phyloP scores from a whole-genome alignment of 2,797 vertebrate species.

The Myotis myotis region DNA sequence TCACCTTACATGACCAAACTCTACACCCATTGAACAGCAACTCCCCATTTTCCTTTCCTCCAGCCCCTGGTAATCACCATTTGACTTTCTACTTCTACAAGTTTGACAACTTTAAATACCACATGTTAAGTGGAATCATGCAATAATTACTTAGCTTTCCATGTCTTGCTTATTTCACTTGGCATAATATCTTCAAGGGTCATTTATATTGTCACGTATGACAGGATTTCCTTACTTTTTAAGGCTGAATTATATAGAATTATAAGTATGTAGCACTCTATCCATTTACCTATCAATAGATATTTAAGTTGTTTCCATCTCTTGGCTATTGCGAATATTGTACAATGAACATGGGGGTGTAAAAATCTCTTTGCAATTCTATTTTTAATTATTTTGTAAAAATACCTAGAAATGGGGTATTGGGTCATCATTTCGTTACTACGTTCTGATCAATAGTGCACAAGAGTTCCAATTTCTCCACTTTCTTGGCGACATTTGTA shows the following conservation, averaged over 20 bases:
- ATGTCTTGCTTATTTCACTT: background rate
- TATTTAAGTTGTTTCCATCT: background rate
- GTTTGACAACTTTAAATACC: background rate
- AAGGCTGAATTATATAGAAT: background rate
- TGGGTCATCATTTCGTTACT: background rate
- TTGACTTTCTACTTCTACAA: background rate
- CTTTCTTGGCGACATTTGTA: background rate
- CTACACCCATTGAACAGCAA: background rate
- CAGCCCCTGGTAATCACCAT: no score
- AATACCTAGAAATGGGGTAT: background rate
- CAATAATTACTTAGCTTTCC: background rate
- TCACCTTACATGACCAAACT: background rate
- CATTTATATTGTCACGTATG: background rate
- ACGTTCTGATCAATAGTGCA: background rate
- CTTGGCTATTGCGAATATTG: background rate
- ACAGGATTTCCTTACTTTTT: background rate
- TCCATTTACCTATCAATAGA: background rate
- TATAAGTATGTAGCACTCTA: background rate
- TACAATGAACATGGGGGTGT: background rate
- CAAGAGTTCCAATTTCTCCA: background rate
- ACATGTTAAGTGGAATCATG: background rate
- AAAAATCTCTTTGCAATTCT: background rate
- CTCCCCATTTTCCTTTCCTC: background rate
- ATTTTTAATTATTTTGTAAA: background rate
- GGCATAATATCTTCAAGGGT: background rate